Base-by-base conservation (phyloP, 2,888 invertebrate species). In the Erebia ligea region DNA sequence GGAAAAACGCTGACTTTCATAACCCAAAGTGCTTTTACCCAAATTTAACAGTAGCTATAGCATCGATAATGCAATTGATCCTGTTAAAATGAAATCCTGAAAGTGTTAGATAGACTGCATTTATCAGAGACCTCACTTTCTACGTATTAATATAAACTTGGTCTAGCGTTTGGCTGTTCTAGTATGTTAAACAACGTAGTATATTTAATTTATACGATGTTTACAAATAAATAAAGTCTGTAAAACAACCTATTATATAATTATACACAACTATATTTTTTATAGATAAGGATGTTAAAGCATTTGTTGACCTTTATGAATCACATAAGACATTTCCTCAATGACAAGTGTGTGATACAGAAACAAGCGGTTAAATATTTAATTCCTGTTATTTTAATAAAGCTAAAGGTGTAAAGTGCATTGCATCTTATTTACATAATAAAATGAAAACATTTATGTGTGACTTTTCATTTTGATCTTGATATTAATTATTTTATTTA, bases 291-390 rank as follows among this genome's bases (percentile, higher is more conserved):
- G 19, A 62, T 17, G 21, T 45, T 42, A 19, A 62, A 62, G 19
- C 48, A 64, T 54, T 64, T 52, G 1, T 52, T 54, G 40, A 54
- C 17, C 64, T 64, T 52, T 52, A 40, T 54, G 11, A 40, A 34
- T 54, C 52, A 64, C 64, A 52, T 54, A 64, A 52, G 11, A 19
- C 8, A 50, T 48, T 63, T 63, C 52, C 52, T 52, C n/a, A 50
- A 34, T 13, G 25, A 62, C 52, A 50, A 34, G 64, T 11, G 11
- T 34, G 64, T 15, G n/a, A 64, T 45, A 34, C 19, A 40, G 11
- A 48, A 48, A 15, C 25, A 63, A 48, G 15, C 50, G 25, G 21
- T 25, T 15, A 10, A 48, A n/a, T 50, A 50, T 52, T 40, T 17
- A 52, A 52, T 64, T 64, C 64, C 50, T 52, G 34, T 34, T n/a